Percentiles rank a stretch among this genome's conserved stretches.
These are phyloP conservation scores for Aphelenchoides besseyi DNA, from an alignment of 1,140 invertebrate species.

Conservation along the genomic window DNA sequence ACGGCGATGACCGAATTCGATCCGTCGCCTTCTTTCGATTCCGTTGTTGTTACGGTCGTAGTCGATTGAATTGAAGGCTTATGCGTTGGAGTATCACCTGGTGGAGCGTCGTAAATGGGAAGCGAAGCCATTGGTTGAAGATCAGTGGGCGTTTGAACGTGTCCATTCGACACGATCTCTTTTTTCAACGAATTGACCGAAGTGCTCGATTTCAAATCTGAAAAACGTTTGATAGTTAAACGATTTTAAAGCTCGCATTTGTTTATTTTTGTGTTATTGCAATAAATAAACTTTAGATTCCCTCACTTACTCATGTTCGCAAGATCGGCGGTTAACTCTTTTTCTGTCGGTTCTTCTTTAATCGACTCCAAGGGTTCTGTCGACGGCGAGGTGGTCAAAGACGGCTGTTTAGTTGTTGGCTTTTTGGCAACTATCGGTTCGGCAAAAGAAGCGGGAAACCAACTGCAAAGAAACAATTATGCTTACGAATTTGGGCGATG, in stretches of 20 bases:
- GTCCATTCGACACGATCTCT: background rate
- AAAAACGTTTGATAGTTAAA: too few relatives aligned
- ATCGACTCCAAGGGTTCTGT: constrained; percentile 54
- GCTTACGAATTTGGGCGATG: too few relatives aligned
- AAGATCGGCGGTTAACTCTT: constrained; percentile 34
- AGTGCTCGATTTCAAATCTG: background rate
- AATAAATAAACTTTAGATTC: too few relatives aligned
- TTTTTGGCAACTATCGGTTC: constrained; percentile 70
- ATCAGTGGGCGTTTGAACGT: background rate
- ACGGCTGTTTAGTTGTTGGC: constrained; percentile 10
- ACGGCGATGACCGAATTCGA: constrained; percentile 27
- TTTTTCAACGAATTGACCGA: background rate
- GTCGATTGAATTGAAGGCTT: background rate
- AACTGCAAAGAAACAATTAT: too few relatives aligned
- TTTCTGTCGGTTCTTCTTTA: constrained; percentile 49
- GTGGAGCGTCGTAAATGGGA: constrained; percentile 48
- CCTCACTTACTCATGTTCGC: constrained; percentile 15
- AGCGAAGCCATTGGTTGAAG: constrained; percentile 1
- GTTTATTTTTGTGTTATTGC: too few relatives aligned
- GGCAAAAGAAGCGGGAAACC: constrained; percentile 95
- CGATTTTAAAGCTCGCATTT: too few relatives aligned
- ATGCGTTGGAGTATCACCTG: constrained; percentile 19
- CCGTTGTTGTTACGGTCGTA: background rate
- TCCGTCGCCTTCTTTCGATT: constrained; percentile 1
- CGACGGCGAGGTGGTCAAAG: constrained; percentile 55